Evolutionary conservation across 2,113 vertebrate species (phyloP).

Genomic region (Erythrocercus mccallii): DNA sequence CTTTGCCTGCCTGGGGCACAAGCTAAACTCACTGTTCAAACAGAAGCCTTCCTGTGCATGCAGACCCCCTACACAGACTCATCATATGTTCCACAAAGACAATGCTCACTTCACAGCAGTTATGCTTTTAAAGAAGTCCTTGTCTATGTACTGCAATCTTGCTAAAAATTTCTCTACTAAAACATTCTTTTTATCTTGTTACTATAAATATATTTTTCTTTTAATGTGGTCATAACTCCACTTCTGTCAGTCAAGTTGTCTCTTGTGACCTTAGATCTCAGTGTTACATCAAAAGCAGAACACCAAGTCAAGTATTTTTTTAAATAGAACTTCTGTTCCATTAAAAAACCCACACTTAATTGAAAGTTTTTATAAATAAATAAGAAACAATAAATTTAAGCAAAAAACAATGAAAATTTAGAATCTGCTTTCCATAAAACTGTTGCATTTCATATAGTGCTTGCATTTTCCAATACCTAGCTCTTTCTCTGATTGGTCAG

Average conservation of each 20-base stretch:
- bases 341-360: background rate
- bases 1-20: rapidly evolving
- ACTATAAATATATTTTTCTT: background rate
- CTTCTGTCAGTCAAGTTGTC: background rate
- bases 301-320: background rate
- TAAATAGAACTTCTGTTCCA: background rate
- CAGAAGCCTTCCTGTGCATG: background rate
- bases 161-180: background rate
- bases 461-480: conserved; percentile 74
- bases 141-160: background rate
- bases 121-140: background rate
- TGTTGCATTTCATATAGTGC: background rate
- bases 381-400: background rate
- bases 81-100: background rate
- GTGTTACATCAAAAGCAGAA: background rate
- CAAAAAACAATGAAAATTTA: background rate
- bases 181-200: background rate
- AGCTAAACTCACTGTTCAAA: rapidly evolving
- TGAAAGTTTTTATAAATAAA: background rate
- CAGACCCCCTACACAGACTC: background rate
- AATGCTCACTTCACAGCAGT: background rate
- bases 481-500: conserved; percentile 76
- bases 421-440: background rate
- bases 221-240: background rate
- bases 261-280: background rate